Percentiles rank a stretch among this genome's conserved stretches.
Evolutionary conservation across 2,888 invertebrate genomes (phyloP).

Genomic region (Agriopis marginaria): DNA sequence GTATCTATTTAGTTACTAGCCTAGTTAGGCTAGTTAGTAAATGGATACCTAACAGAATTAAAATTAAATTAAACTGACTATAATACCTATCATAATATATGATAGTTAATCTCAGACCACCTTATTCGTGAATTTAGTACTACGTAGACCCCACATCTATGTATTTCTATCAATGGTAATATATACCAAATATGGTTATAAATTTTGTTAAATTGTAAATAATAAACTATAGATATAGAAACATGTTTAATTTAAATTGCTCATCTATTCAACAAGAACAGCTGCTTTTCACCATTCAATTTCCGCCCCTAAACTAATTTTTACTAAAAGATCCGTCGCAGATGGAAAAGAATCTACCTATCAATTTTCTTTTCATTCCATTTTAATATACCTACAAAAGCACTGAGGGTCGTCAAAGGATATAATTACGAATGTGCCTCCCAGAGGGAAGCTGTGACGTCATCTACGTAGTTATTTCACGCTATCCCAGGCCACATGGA

Average conservation of each 20-base stretch:
- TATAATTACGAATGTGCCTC: conserved; percentile 58
- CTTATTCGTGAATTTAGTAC: too few species aligned
- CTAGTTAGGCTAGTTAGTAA: too few species aligned
- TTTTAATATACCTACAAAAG: conserved; percentile 48
- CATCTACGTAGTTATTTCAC: conserved; percentile 57
- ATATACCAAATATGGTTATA: too few species aligned
- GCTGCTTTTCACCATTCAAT: conserved; percentile 20
- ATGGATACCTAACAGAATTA: too few species aligned
- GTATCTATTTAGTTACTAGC: too few species aligned
- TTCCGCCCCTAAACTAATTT: conserved; percentile 43
- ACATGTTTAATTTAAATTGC: neutral
- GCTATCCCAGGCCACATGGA: conserved; percentile 40
- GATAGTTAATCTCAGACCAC: too few species aligned
- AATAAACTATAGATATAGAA: neutral
- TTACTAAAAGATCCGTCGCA: conserved; percentile 49
- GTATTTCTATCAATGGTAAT: too few species aligned
- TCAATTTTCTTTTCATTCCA: conserved; percentile 53
- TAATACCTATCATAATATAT: too few species aligned
- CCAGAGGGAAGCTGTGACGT: conserved; percentile 45
- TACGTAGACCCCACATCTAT: too few species aligned
- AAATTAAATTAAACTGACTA: too few species aligned
- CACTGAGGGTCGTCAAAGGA: conserved; percentile 63
- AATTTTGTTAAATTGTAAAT: too few species aligned
- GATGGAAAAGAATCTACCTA: conserved; percentile 60
- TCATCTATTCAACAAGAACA: conserved; percentile 5